phyloP scores from a whole-genome alignment of 2,797 vertebrate genomes.

The Betta splendens region DNA sequence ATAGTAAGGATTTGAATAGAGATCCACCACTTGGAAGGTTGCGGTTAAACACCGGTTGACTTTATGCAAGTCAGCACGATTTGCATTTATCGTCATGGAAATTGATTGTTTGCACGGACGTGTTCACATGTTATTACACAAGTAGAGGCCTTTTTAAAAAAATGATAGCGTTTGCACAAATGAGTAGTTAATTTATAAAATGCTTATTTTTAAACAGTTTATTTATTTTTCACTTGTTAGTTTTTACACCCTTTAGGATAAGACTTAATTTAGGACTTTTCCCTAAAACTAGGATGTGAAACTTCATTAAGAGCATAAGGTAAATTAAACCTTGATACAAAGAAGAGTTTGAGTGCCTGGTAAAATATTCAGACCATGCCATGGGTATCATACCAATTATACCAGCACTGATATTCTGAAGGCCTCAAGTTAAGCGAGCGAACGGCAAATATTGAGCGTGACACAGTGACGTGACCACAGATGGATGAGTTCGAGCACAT shows the following conservation, averaged over 20 bases:
- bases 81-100: slow-evolving; percentile 26
- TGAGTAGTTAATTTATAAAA: background rate
- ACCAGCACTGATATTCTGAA: background rate
- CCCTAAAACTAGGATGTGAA: slow-evolving; percentile 1
- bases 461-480: background rate
- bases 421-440: slow-evolving; percentile 5
- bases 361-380: background rate
- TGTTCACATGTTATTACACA: slow-evolving; percentile 24
- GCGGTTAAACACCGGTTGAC: slow-evolving; percentile 14
- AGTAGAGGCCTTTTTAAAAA: background rate
- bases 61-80: slow-evolving; percentile 5
- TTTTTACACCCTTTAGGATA: background rate
- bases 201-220: background rate
- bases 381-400: background rate
- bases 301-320: background rate
- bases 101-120: slow-evolving; percentile 38
- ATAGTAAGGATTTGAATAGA: slow-evolving; percentile 15
- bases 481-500: background rate
- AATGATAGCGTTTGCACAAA: background rate
- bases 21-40: slow-evolving; percentile 1
- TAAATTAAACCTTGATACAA: background rate
- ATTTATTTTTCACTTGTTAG: too few relatives aligned
- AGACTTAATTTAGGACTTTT: too few relatives aligned
- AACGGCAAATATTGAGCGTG: background rate
- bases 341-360: background rate